Conservation (phyloP, 2,888 invertebrate genomes). For the Galerucella pusilla region DNA sequence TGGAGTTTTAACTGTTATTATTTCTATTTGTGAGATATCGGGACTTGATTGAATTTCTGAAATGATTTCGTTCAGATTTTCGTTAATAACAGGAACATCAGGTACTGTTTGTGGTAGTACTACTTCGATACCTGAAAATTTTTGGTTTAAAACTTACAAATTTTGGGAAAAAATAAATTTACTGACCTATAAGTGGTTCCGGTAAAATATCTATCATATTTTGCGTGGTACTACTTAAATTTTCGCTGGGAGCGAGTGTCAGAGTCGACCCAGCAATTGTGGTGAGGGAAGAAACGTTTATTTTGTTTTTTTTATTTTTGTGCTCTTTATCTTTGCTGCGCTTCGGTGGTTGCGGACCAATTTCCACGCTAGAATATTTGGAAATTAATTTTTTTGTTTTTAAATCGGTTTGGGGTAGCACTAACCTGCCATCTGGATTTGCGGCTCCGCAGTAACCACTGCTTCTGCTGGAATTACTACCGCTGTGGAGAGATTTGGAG, state of each 20-base stretch:
- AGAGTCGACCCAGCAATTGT: slow-evolving; percentile 36
- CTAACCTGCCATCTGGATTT: slow-evolving; percentile 63
- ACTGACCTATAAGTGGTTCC: slow-evolving; percentile 46
- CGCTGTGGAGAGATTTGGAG: slow-evolving; percentile 80
- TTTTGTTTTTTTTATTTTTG: slow-evolving; percentile 69
- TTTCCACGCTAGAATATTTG: slow-evolving; percentile 59
- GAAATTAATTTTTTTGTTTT: background rate
- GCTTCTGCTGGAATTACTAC: slow-evolving; percentile 83
- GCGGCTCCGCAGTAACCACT: slow-evolving; percentile 83
- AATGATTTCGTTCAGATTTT: slow-evolving; percentile 12
- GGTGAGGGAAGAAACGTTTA: slow-evolving; percentile 39
- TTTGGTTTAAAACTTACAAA: background rate
- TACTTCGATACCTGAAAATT: slow-evolving; percentile 2
- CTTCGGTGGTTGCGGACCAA: slow-evolving; percentile 66
- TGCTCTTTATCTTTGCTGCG: slow-evolving; percentile 71
- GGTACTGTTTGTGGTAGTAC: background rate
- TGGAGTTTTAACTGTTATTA: slow-evolving; percentile 51
- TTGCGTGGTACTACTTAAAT: slow-evolving; percentile 27
- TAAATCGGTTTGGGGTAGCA: background rate
- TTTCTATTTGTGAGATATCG: slow-evolving; percentile 25
- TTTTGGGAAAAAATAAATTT: background rate
- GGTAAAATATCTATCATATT: slow-evolving; percentile 36
- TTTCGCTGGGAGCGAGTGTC: slow-evolving; percentile 43
- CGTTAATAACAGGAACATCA: background rate
- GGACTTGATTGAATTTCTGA: slow-evolving; percentile 14